Conservation (phyloP, 2,888 invertebrate species). For the Mantis religiosa region DNA sequence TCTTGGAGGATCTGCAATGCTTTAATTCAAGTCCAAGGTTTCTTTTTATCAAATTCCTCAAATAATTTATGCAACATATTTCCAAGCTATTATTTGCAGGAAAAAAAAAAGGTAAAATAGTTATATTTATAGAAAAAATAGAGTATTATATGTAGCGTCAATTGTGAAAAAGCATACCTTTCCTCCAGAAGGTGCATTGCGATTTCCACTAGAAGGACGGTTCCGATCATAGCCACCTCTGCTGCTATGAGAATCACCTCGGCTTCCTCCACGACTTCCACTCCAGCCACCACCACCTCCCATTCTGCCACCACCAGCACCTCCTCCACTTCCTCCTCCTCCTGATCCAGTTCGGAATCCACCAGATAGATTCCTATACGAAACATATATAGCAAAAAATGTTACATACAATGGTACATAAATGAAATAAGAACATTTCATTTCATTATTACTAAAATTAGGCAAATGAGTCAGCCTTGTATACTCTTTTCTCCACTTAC, state of each 20-base stretch:
- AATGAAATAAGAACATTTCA: too few relatives aligned
- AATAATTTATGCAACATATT: too few relatives aligned
- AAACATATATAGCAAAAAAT: background rate
- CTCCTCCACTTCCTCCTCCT: constrained; percentile 17
- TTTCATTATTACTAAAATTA: too few relatives aligned
- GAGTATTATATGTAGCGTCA: too few relatives aligned
- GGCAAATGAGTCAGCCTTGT: too few relatives aligned
- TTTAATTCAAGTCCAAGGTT: too few relatives aligned
- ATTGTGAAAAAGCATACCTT: background rate
- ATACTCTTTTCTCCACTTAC: too few relatives aligned
- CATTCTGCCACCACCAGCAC: background rate
- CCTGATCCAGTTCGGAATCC: constrained; percentile 13
- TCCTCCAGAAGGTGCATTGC: constrained; percentile 6
- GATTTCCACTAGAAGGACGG: constrained; percentile 15
- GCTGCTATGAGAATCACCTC: constrained; percentile 22
- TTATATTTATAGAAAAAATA: too few relatives aligned
- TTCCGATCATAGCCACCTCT: constrained; percentile 28
- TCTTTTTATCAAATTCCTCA: too few relatives aligned
- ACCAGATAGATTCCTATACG: constrained; percentile 5
- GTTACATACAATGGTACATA: background rate
- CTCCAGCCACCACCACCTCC: constrained; percentile 8
- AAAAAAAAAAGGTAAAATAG: too few relatives aligned
- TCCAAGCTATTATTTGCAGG: too few relatives aligned
- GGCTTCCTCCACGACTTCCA: constrained; percentile 14
- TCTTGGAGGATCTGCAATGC: too few relatives aligned